Percentiles rank a stretch among this genome's conserved stretches.
These are phyloP conservation scores for Xanthorhoe spadicearia DNA, from an alignment of 2,888 invertebrate genomes.

Conservation along the genomic window DNA sequence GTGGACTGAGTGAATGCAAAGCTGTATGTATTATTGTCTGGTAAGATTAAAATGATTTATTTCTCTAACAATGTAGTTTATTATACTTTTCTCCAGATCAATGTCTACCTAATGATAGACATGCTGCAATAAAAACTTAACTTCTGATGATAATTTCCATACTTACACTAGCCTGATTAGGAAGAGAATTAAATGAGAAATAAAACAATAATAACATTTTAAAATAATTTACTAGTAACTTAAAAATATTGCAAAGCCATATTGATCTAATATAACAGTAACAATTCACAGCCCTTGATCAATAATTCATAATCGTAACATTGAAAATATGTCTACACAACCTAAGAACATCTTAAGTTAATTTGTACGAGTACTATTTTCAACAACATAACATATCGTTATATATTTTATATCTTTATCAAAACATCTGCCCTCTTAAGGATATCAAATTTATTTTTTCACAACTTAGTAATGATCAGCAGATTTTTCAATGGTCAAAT, in stretches of 20 bases:
- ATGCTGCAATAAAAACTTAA: neutral
- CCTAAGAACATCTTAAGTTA: conserved; percentile 42
- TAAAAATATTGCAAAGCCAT: conserved; percentile 78
- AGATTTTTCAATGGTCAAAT: neutral
- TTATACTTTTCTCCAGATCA: neutral
- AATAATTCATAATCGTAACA: conserved; percentile 55
- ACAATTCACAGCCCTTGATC: conserved; percentile 82
- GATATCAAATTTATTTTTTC: conserved; percentile 17
- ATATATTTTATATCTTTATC: conserved; percentile 24
- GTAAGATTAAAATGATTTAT: conserved; percentile 43
- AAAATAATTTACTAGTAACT: conserved; percentile 66
- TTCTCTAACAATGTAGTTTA: conserved; percentile 6
- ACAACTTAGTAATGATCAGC: neutral
- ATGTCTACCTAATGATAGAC: neutral
- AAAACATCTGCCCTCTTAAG: conserved; percentile 27
- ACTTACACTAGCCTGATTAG: neutral
- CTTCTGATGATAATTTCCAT: neutral
- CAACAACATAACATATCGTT: conserved; percentile 31
- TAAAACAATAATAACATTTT: conserved; percentile 39
- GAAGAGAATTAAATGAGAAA: conserved; percentile 14
- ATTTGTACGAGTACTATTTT: conserved; percentile 25
- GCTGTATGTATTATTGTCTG: conserved; percentile 41
- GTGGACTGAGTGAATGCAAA: conserved; percentile 93
- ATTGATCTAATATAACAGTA: conserved; percentile 76
- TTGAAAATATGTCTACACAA: conserved; percentile 45